These are phyloP conservation scores for Azemiops feae DNA, from an alignment of 2,113 vertebrate genomes.

Conservation along the genomic window DNA sequence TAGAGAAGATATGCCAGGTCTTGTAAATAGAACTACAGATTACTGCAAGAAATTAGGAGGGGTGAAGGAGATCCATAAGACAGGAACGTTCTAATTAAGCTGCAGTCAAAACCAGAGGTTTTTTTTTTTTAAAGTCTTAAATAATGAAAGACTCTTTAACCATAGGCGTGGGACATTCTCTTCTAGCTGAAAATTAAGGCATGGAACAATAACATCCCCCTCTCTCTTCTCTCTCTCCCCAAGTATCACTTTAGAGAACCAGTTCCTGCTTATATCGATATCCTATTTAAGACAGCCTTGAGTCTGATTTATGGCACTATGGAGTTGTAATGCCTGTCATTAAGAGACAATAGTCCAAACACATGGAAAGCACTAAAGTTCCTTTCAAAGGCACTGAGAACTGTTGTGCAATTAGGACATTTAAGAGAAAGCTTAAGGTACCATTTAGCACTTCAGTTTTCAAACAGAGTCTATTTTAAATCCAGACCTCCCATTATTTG, in stretches of 20 bases:
- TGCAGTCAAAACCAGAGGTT: neutral
- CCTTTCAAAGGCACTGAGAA: conserved; percentile 37
- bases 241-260: conserved; percentile 58
- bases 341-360: conserved; percentile 57
- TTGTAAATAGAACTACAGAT: conserved; percentile 58
- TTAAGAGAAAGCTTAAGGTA: conserved; percentile 27
- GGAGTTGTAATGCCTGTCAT: conserved; percentile 67
- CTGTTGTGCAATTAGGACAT: neutral
- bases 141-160: neutral
- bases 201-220: neutral
- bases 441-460: neutral
- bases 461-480: conserved; percentile 27
- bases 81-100: conserved; percentile 56
- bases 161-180: neutral
- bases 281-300: conserved; percentile 60
- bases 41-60: conserved; percentile 24
- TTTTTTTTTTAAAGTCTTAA: conserved; percentile 16
- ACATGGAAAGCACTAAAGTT: conserved; percentile 60
- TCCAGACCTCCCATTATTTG: neutral
- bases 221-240: neutral
- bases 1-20: conserved; percentile 54
- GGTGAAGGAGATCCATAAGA: conserved; percentile 39
- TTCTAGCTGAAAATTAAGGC: rapidly evolving
- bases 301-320: conserved; percentile 67
- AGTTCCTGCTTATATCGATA: conserved; percentile 56